Base-by-base conservation (phyloP, 2,888 invertebrate genomes). In the Lepetodrilus schrolli region DNA sequence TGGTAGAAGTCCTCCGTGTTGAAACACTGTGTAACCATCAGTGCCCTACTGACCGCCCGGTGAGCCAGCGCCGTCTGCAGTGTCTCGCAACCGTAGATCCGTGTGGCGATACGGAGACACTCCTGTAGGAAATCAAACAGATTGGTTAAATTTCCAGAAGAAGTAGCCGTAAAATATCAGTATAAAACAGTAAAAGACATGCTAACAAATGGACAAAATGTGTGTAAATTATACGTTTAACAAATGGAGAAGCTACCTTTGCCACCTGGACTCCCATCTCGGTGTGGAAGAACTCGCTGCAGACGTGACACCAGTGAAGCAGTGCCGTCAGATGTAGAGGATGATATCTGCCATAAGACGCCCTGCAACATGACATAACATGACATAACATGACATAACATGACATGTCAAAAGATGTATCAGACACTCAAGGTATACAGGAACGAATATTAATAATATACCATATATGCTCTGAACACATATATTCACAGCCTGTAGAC, bases 221-320 rank as follows among this genome's bases (percentile, higher is more conserved):
- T 51, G 20, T 51, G 13, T n/a, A 38, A 34, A n/a, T n/a, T n/a
- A 17, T 5, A n/a, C n/a, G n/a, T n/a, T n/a, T n/a, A n/a, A n/a
- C n/a, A n/a, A n/a, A n/a, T n/a, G n/a, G n/a, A n/a, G n/a, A n/a
- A 43, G 13, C 1, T 78, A 87, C 88, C 82, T 80, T 77, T 20
- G 88, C 86, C 36, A 84, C 73, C 21, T 83, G 77, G 7, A 89
- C 74, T 4, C 85, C 84, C 20, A 76, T 70, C 36, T 80, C 78
- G 74, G 87, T 88, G 47, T 87, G 86, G 73, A 83, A 82, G 73
- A 84, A 88, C 73, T 87, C 87, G 72, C 83, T 87, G 17, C 83
- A 85, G 74, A 82, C 86, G 51, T 86, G 84, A 70, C 86, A 86
- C 74, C 83, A 84, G 69, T 82, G 80, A 17, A 85, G 78, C 70